Evolutionary conservation across 2,888 invertebrate genomes (phyloP), one percentile per base, ranked within the genome.

Genomic region (Orchesellides sinensis): DNA sequence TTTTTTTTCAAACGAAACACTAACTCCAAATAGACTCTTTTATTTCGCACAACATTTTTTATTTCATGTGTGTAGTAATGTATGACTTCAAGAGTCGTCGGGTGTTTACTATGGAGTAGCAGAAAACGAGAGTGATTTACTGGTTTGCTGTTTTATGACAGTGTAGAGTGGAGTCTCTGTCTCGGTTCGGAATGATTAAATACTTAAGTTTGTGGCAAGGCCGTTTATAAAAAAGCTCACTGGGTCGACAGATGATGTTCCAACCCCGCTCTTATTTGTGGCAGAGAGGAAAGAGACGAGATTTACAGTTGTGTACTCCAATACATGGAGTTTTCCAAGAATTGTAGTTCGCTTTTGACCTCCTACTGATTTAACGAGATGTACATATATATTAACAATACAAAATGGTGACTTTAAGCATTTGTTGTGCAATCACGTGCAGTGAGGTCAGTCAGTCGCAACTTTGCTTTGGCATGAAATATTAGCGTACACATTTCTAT

Each of bases 41-140:
- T 40, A 40, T 40, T 5, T 10, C 5, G 5, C 32, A 5, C 10
- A 32, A 6, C 52, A 10, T 52, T 21, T 19, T 49, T 49, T 49
- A 32, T 32, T 47, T 47, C 47, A n/a, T 47, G n/a, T 6, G 3
- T 47, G 17, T 17, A n/a, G 2, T 17, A 2, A 8, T 21, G 49
- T 49, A 17, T 49, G 17, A 1, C 49, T 19, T 49, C 2, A n/a
- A 21, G 19, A 21, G 19, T 49, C 19, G 49, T 49, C 2, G 25
- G 8, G 19, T 25, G 25, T 54, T 17, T 40, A 40, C 14, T 40
- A 49, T 52, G 32, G 63, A 63, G 21, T 21, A 49, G 17, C 35
- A 35, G 35, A 74, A 74, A 74, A 21, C 12, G 74, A 74, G 65
- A 74, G 74, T 74, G 52, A 74, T 74, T 74, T 74, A 74, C 35